Conservation (phyloP, 2,797 vertebrate genomes). For the Muraenolepis orangiensis region DNA sequence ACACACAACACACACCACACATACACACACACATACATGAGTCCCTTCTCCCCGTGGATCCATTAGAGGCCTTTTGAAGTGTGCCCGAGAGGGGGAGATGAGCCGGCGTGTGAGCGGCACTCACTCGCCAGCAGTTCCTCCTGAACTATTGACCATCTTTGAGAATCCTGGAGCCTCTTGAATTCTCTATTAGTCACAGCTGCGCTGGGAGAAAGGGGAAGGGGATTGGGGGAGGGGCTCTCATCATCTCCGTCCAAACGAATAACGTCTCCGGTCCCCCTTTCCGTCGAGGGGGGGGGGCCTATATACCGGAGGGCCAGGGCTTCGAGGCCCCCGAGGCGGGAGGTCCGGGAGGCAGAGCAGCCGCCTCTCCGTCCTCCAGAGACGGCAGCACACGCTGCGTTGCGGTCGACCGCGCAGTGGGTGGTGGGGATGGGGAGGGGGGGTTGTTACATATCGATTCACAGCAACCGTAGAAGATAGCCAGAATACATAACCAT, state of each 20-base stretch:
- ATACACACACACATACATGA: not conserved
- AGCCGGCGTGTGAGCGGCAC: slow-evolving; percentile 3
- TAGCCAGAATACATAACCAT: not conserved
- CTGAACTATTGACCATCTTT: slow-evolving; percentile 48
- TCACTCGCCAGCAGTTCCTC: slow-evolving; percentile 35
- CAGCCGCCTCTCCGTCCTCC: too few relatives aligned
- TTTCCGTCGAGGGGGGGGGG: too few relatives aligned
- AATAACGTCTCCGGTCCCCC: not conserved
- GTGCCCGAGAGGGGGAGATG: slow-evolving; percentile 26
- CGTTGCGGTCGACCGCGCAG: not conserved
- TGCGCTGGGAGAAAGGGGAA: not conserved
- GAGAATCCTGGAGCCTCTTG: slow-evolving; percentile 33
- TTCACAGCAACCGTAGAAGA: not conserved
- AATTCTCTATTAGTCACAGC: slow-evolving; percentile 45
- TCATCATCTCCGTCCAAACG: not conserved
- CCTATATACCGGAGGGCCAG: too few relatives aligned
- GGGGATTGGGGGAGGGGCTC: not conserved
- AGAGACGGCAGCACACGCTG: not conserved
- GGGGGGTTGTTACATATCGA: too few relatives aligned
- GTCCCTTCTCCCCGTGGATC: slow-evolving; percentile 36
- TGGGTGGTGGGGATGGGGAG: too few relatives aligned
- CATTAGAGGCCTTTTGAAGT: slow-evolving; percentile 44
- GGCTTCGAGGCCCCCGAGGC: too few relatives aligned
- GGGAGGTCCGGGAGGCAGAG: too few relatives aligned
- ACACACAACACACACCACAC: not conserved